Evolutionary conservation across 2,888 invertebrate species (phyloP), one percentile per base, ranked within the genome.

Genomic region (Drosophila pullipes): DNA sequence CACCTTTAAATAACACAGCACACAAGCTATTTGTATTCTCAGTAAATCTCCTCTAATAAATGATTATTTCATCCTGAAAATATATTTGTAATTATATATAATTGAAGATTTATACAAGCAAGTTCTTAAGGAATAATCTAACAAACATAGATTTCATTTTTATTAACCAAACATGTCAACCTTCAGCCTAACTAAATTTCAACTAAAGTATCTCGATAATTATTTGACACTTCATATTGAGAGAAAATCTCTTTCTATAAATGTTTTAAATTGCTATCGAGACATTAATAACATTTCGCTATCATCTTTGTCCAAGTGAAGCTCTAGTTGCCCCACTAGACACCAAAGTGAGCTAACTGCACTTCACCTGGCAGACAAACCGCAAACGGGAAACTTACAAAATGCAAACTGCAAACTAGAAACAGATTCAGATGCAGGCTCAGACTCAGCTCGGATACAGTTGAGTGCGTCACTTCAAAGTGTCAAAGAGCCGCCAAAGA

Each of bases 381-480:
- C 85, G 61, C 88, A 82, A 77, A 67, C 73, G 41, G 72, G 50
- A 28, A 60, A 62, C 53, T 37, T 13, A 52, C 35, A 69, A 55
- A 55, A 55, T 37, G 67, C 53, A 37, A 58, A 58, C 60, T 33
- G 9, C 39, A 30, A 52, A 18, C 18, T n/a, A 30, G 18, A 52
- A n/a, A n/a, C 52, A 30, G 52, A 52, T 52, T 52, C 52, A 52
- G 41, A 69, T 75, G 54, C 59, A 39, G 80, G 73, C 74, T 61
- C 66, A 65, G 58, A 55, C 47, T 37, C 41, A 50, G 53, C 82
- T 78, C 65, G 59, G 69, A 60, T 72, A 78, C 87, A 81, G 89
- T 76, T 84, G 87, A 89, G 82, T 87, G 87, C 87, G 88, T 90
- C 91, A 90, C 91, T 89, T 88, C 91, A 88, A 87, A 87, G 90